These are phyloP conservation scores for Momotus momota DNA, from an alignment of 2,797 vertebrate species.

Conservation along the genomic window DNA sequence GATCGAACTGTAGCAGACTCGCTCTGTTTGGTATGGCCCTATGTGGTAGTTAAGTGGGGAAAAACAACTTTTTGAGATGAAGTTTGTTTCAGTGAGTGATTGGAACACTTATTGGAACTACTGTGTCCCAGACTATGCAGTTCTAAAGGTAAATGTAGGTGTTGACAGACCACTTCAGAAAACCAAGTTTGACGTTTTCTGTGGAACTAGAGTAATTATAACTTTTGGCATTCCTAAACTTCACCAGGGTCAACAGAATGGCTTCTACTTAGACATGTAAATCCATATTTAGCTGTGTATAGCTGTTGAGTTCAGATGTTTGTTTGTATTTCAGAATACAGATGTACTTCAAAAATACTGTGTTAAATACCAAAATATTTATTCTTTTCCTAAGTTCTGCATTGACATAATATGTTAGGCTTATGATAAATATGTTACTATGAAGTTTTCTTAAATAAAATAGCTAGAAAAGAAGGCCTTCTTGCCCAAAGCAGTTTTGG, in stretches of 20 bases:
- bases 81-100: not conserved
- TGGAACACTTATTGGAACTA: not conserved
- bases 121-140: not conserved
- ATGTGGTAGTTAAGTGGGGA: not conserved
- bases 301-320: not conserved
- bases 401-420: not conserved
- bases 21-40: not conserved
- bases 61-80: not conserved
- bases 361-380: not conserved
- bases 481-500: not conserved
- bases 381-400: not conserved
- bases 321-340: not conserved
- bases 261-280: not conserved
- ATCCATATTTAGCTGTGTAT: not conserved
- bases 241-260: not conserved
- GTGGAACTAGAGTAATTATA: not conserved
- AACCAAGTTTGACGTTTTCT: not conserved
- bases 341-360: not conserved
- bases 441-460: not conserved
- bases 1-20: not conserved
- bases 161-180: not conserved
- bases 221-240: not conserved
- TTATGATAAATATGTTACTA: not conserved
- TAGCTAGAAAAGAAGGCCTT: not conserved
- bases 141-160: not conserved